These are phyloP conservation scores for Lota lota DNA, from an alignment of 2,113 vertebrate species.

Conservation along the genomic window DNA sequence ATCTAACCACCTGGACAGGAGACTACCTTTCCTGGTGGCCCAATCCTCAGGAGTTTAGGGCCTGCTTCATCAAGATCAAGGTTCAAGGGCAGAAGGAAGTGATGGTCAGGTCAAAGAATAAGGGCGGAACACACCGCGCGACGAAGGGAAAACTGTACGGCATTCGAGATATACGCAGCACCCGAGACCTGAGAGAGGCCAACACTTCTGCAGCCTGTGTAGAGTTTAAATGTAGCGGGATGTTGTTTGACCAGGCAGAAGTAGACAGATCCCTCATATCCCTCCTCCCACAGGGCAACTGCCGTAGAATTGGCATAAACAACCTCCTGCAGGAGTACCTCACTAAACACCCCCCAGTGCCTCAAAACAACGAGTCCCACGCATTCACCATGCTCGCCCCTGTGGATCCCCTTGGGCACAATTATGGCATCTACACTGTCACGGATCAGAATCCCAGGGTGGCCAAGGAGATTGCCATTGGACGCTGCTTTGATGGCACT, in stretches of 20 bases:
- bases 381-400: conserved; percentile 90
- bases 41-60: conserved; percentile 95
- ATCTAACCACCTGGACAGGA: conserved; percentile 87
- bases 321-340: conserved; percentile 87
- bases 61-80: conserved; percentile 91
- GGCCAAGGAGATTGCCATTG: conserved; percentile 96
- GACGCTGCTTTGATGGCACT: conserved; percentile 94
- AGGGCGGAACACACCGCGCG: conserved; percentile 82
- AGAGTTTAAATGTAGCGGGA: conserved; percentile 95
- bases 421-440: conserved; percentile 96
- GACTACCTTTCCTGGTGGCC: conserved; percentile 97
- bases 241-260: conserved; percentile 89
- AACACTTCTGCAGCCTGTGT: conserved; percentile 84
- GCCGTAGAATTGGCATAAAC: conserved; percentile 77
- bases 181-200: conserved; percentile 73
- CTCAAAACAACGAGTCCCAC: conserved; percentile 73
- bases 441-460: conserved; percentile 92
- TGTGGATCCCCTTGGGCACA: conserved; percentile 93
- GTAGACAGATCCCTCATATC: conserved; percentile 86
- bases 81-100: conserved; percentile 87
- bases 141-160: conserved; percentile 88
- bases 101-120: conserved; percentile 87
- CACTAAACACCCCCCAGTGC: conserved; percentile 80
- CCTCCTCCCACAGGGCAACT: conserved; percentile 87
- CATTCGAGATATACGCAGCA: conserved; percentile 90